These are phyloP conservation scores for Otus sunia DNA, from an alignment of 2,113 vertebrate genomes.

Conservation along the genomic window DNA sequence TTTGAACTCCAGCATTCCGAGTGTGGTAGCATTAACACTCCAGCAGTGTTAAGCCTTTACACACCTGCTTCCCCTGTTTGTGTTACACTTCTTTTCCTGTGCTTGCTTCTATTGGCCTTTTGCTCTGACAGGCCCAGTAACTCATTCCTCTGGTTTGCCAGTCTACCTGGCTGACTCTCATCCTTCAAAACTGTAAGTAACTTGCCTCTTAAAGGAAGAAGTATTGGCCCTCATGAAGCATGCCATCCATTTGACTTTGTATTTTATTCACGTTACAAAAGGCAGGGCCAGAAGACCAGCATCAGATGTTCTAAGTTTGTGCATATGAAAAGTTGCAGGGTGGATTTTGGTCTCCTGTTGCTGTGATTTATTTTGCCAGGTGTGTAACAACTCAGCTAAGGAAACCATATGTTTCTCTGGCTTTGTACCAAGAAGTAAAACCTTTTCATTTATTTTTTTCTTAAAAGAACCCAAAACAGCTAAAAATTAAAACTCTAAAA, in stretches of 20 bases:
- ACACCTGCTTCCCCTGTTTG: constrained; percentile 46
- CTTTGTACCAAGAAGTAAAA: constrained; percentile 37
- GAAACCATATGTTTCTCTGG: constrained; percentile 62
- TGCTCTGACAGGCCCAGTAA: background rate
- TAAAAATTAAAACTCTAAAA: constrained; percentile 28
- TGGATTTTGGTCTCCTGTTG: constrained; percentile 46
- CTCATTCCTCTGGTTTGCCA: background rate
- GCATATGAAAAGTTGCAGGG: constrained; percentile 20
- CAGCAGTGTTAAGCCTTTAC: constrained; percentile 58
- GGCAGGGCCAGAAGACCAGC: background rate
- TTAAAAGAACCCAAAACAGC: background rate
- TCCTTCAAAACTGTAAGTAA: background rate
- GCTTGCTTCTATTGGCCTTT: constrained; percentile 14
- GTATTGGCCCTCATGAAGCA: background rate
- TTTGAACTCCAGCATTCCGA: constrained; percentile 5
- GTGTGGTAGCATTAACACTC: constrained; percentile 52
- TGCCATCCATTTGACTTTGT: background rate
- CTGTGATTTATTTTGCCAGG: constrained; percentile 67
- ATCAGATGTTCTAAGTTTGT: background rate
- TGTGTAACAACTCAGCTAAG: constrained; percentile 41
- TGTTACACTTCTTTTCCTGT: constrained; percentile 38
- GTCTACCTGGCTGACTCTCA: background rate
- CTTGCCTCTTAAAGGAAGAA: constrained; percentile 2
- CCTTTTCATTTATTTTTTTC: background rate
- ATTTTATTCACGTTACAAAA: background rate